phyloP scores from a whole-genome alignment of 2,797 vertebrate species.

The Melanotaenia parkinsoni region DNA sequence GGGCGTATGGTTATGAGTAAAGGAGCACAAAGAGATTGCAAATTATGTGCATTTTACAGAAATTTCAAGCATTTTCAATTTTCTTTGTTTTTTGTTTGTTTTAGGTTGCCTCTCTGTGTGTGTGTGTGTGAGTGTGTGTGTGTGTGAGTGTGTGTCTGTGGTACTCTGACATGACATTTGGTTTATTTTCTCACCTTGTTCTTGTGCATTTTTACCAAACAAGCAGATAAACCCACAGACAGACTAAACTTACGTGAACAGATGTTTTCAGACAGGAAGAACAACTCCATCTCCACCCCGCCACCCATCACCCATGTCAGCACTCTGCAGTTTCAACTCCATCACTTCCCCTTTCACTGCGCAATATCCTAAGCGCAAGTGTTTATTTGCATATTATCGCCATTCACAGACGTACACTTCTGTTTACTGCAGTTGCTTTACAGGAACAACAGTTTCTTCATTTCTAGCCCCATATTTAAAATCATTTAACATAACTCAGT shows the following conservation, averaged over 20 bases:
- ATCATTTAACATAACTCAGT: constrained; percentile 10
- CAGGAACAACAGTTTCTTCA: constrained; percentile 3
- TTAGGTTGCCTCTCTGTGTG: background rate
- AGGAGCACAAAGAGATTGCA: constrained; percentile 32
- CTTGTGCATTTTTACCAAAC: background rate
- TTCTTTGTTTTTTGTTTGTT: constrained; percentile 21
- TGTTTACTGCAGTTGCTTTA: constrained; percentile 17
- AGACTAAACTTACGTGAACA: constrained; percentile 35
- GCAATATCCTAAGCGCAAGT: constrained; percentile 34
- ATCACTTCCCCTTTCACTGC: constrained; percentile 67
- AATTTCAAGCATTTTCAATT: constrained; percentile 10
- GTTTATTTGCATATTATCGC: constrained; percentile 39
- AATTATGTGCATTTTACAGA: constrained; percentile 30
- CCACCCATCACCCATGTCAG: constrained; percentile 60
- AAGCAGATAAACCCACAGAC: constrained; percentile 3
- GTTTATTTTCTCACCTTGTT: constrained; percentile 6
- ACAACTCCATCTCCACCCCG: constrained; percentile 43
- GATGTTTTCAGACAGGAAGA: constrained; percentile 77
- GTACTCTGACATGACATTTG: constrained; percentile 1
- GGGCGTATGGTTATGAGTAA: constrained; percentile 39
- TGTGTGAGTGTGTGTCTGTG: constrained; percentile 1
- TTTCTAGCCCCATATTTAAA: background rate
- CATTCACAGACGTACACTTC: constrained; percentile 16
- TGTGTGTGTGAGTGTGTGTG: background rate
- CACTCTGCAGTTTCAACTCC: constrained; percentile 72